A percentile compares a stretch with the other conserved stretches of the same genome.
phyloP scores from a whole-genome alignment of 2,888 invertebrate species.

The Euproctis similis region DNA sequence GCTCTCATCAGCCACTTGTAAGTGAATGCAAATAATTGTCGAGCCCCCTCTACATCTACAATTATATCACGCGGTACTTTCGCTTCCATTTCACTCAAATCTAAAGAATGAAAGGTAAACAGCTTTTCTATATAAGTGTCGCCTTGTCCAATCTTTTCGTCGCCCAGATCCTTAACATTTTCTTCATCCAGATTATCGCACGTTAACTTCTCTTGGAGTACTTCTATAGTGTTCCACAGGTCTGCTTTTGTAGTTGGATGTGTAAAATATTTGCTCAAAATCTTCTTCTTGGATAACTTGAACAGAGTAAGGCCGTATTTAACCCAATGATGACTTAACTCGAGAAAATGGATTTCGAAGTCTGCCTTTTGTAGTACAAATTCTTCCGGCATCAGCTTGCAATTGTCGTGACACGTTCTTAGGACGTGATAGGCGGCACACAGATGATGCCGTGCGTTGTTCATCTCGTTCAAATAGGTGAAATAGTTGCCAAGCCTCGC shows the following conservation, averaged over 20 bases:
- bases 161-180: conserved; percentile 45
- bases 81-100: conserved; percentile 51
- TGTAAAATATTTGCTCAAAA: conserved; percentile 56
- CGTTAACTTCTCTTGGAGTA: conserved; percentile 30
- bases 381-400: conserved; percentile 62
- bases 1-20: conserved; percentile 78
- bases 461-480: conserved; percentile 52
- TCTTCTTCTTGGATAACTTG: conserved; percentile 69
- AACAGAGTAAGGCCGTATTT: conserved; percentile 77
- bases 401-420: conserved; percentile 70
- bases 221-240: conserved; percentile 55
- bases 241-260: conserved; percentile 42
- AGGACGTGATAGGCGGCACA: conserved; percentile 77
- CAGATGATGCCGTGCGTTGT: conserved; percentile 79
- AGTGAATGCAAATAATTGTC: conserved; percentile 70
- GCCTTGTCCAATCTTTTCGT: conserved; percentile 51
- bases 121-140: conserved; percentile 39
- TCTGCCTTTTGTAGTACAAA: conserved; percentile 54
- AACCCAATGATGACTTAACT: conserved; percentile 77
- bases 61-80: conserved; percentile 44
- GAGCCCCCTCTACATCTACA: conserved; percentile 60
- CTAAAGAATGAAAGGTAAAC: conserved; percentile 49
- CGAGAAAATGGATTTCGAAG: conserved; percentile 62
- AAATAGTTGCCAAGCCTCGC: conserved; percentile 73
- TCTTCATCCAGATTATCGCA: conserved; percentile 43